Evolutionary conservation across 2,888 invertebrate species (phyloP).

Genomic region (Dyspetes luteomarginatus): DNA sequence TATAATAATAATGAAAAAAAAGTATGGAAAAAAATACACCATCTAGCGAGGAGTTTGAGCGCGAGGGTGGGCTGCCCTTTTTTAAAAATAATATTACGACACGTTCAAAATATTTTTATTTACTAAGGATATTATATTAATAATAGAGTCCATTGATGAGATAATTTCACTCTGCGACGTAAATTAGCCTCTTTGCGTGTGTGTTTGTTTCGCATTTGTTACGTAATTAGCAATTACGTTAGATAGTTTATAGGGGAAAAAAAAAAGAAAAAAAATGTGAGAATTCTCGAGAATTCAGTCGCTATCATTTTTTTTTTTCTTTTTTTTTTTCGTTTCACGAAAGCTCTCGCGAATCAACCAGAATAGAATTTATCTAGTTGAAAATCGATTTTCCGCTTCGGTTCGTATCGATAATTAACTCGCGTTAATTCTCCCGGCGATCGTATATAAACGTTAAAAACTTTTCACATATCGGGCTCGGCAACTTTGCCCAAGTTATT

Average conservation of each 20-base stretch:
- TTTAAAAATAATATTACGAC: constrained; percentile 53
- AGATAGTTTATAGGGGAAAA: constrained; percentile 38
- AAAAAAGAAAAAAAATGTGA: background rate
- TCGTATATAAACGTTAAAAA: constrained; percentile 40
- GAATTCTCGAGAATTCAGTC: background rate
- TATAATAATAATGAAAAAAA: background rate
- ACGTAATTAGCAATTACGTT: constrained; percentile 10
- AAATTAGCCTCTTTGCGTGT: constrained; percentile 20
- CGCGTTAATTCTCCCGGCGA: background rate
- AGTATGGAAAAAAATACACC: constrained; percentile 38
- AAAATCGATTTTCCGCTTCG: constrained; percentile 51
- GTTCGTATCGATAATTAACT: background rate
- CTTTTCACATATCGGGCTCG: constrained; percentile 18
- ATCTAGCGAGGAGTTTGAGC: constrained; percentile 79
- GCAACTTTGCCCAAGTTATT: constrained; percentile 23
- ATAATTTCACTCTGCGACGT: constrained; percentile 18
- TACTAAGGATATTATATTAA: constrained; percentile 27
- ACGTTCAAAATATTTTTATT: constrained; percentile 44
- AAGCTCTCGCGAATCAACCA: constrained; percentile 1
- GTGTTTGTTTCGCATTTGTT: constrained; percentile 10
- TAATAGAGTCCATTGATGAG: constrained; percentile 31
- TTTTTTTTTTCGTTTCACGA: background rate
- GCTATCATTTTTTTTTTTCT: background rate
- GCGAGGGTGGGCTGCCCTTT: constrained; percentile 83
- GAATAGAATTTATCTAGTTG: constrained; percentile 45